Percentiles rank a stretch among this genome's conserved stretches.
phyloP scores from a whole-genome alignment of 1,140 invertebrate species.

The Gryon sp. region DNA sequence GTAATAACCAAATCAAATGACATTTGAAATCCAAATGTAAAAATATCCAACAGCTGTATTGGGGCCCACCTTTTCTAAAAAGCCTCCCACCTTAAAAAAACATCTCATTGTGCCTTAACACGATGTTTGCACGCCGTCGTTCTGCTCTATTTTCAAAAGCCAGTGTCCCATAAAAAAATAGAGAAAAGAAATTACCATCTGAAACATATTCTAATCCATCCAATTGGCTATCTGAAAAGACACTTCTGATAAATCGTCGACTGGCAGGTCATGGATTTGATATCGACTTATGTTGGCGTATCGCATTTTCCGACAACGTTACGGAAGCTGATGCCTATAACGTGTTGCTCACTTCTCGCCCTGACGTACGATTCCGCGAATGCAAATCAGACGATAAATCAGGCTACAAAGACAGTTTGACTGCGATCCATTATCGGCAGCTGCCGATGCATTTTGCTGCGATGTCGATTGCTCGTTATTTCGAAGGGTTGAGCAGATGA shows the following conservation, averaged over 20 bases:
- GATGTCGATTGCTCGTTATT: constrained; percentile 66
- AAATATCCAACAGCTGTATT: too few species aligned
- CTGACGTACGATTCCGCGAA: constrained; percentile 63
- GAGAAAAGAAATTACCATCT: constrained; percentile 51
- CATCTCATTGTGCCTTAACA: constrained; percentile 1
- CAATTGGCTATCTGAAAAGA: constrained; percentile 5
- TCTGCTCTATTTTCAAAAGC: constrained; percentile 12
- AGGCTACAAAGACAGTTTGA: constrained; percentile 64
- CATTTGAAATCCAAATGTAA: too few species aligned
- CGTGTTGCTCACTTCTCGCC: constrained; percentile 60
- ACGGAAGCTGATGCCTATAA: constrained; percentile 47
- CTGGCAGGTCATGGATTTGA: constrained; percentile 35
- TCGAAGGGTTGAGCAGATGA: constrained; percentile 60
- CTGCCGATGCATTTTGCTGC: constrained; percentile 67
- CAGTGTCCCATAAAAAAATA: too few species aligned
- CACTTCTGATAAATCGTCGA: constrained; percentile 55
- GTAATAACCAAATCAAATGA: too few species aligned
- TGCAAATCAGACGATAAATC: constrained; percentile 69
- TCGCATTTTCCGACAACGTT: constrained; percentile 45
- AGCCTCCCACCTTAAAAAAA: background rate
- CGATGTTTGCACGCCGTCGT: constrained; percentile 11
- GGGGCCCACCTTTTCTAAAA: background rate
- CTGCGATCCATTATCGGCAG: constrained; percentile 70
- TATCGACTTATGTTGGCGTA: background rate
- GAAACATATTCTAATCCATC: constrained; percentile 32